These are phyloP conservation scores for Cistogaster globosa DNA, from an alignment of 2,888 invertebrate genomes.

Conservation along the genomic window DNA sequence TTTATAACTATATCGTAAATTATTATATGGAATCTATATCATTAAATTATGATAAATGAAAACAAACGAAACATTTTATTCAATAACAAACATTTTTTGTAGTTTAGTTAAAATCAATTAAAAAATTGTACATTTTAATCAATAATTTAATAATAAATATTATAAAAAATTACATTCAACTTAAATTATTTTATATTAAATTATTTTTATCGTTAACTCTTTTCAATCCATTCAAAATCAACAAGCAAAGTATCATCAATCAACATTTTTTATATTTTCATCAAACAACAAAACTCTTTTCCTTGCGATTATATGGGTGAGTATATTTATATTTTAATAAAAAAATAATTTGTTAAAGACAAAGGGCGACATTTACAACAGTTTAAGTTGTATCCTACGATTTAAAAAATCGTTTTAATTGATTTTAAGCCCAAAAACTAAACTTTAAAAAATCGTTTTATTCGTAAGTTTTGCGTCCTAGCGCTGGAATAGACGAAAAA, in stretches of 20 bases:
- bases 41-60: slow-evolving; percentile 42
- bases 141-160: slow-evolving; percentile 43
- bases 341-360: background rate
- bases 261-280: background rate
- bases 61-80: slow-evolving; percentile 63
- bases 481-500: no score
- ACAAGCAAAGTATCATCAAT: slow-evolving; percentile 12
- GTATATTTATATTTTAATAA: background rate
- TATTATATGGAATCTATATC: slow-evolving; percentile 49
- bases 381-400: no score
- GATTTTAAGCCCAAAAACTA: no score
- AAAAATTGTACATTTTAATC: slow-evolving; percentile 66
- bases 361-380: no score
- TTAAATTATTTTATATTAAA: background rate
- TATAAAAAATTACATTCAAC: slow-evolving; percentile 14
- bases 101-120: slow-evolving; percentile 77
- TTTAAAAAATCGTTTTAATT: no score
- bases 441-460: no score
- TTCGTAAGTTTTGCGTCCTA: no score
- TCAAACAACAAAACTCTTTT: background rate
- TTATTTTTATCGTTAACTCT: background rate
- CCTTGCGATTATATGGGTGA: slow-evolving; percentile 3
- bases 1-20: slow-evolving; percentile 42
- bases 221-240: slow-evolving; percentile 6
- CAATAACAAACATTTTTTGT: slow-evolving; percentile 73